Conservation (phyloP, 2,113 vertebrate genomes). For the Scophthalmus maximus region DNA sequence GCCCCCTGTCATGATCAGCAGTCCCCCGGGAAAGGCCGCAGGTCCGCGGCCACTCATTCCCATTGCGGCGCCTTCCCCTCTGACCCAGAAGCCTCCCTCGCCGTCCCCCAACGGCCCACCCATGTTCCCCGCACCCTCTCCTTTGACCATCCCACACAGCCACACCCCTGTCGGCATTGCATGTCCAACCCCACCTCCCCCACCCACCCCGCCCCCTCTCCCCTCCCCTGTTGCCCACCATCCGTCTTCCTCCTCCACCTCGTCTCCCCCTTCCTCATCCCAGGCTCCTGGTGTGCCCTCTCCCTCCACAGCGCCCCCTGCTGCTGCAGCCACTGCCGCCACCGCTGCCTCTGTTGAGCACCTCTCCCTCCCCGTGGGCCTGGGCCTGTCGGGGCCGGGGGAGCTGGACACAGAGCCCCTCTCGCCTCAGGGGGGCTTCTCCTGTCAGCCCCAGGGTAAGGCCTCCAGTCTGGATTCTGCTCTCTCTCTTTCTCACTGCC, state of each 20-base stretch:
- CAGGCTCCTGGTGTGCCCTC: slow-evolving; percentile 98
- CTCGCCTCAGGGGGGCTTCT: slow-evolving; percentile 55
- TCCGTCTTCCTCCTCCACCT: slow-evolving; percentile 78
- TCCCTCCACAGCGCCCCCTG: slow-evolving; percentile 96
- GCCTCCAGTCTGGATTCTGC: slow-evolving; percentile 80
- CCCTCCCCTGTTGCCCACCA: slow-evolving; percentile 79
- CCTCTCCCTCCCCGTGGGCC: slow-evolving; percentile 63
- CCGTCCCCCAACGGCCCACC: slow-evolving; percentile 72
- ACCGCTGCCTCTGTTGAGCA: slow-evolving; percentile 63
- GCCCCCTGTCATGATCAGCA: slow-evolving; percentile 97
- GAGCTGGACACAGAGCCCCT: slow-evolving; percentile 55
- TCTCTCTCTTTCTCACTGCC: slow-evolving; percentile 65
- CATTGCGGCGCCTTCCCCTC: slow-evolving; percentile 86
- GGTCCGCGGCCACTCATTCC: slow-evolving; percentile 92
- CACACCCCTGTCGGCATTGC: slow-evolving; percentile 79
- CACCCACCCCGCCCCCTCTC: slow-evolving; percentile 84
- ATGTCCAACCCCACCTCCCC: slow-evolving; percentile 78
- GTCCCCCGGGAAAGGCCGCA: slow-evolving; percentile 92
- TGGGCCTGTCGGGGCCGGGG: slow-evolving; percentile 51
- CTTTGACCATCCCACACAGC: slow-evolving; percentile 83
- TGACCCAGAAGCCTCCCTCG: slow-evolving; percentile 89
- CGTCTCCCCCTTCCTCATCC: slow-evolving; percentile 90
- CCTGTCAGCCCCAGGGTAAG: slow-evolving; percentile 88
- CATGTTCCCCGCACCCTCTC: slow-evolving; percentile 84
- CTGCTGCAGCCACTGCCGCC: slow-evolving; percentile 63